Evolutionary conservation across 2,888 invertebrate species (phyloP).

Genomic region (Callosobruchus maculatus): DNA sequence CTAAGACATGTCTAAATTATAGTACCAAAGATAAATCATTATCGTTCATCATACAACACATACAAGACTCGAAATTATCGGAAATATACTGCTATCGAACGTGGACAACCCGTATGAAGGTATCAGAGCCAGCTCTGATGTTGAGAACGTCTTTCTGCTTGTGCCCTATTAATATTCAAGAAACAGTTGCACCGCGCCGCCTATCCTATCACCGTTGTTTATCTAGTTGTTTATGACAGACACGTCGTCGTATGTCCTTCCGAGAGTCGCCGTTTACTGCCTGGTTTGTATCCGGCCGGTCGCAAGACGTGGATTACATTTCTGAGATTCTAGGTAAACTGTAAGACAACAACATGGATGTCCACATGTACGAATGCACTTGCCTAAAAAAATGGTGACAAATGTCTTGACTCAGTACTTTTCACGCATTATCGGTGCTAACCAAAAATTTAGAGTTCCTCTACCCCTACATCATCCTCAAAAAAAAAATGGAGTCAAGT

Average conservation of each 20-base stretch:
- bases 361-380: neutral
- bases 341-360: neutral
- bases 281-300: neutral
- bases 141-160: neutral
- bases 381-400: no score
- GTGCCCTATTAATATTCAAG: slow-evolving; percentile 3
- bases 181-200: neutral
- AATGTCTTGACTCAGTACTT: no score
- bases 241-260: neutral
- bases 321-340: neutral
- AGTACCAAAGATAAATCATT: no score
- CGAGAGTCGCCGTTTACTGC: neutral
- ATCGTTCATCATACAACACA: no score
- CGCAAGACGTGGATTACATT: neutral
- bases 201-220: neutral
- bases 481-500: no score
- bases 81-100: no score
- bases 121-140: neutral
- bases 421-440: no score
- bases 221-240: neutral
- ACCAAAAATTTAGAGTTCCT: no score
- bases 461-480: no score
- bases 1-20: no score
- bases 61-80: no score
- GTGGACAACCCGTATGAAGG: no score